Percentiles rank a stretch among this genome's conserved stretches.
Evolutionary conservation across 1,140 invertebrate species (phyloP).

Genomic region (Aphelenchoides fujianensis): DNA sequence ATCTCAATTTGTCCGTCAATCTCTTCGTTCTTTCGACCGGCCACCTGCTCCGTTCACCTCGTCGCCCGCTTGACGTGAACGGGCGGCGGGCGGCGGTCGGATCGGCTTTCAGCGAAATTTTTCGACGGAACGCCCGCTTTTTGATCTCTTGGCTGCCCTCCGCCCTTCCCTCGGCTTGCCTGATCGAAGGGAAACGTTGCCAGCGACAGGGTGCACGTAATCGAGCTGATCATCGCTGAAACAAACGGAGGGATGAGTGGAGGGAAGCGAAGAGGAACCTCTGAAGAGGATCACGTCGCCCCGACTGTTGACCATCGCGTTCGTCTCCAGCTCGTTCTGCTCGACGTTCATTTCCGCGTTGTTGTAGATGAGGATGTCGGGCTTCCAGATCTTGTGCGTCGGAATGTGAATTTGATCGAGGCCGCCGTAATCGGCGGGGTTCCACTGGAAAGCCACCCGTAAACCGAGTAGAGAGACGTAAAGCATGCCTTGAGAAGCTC

Average conservation of each 20-base stretch:
- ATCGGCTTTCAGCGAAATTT: slow-evolving; percentile 17
- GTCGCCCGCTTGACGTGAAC: too few relatives aligned
- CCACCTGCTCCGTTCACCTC: too few relatives aligned
- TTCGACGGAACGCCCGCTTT: slow-evolving; percentile 24
- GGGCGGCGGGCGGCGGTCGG: not conserved
- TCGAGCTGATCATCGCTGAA: slow-evolving; percentile 53
- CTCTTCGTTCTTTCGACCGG: too few relatives aligned
- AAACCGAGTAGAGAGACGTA: too few relatives aligned
- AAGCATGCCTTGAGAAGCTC: slow-evolving; percentile 62
- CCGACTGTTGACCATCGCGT: slow-evolving; percentile 43
- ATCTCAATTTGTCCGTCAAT: too few relatives aligned
- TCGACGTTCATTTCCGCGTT: slow-evolving; percentile 59
- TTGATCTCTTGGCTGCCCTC: too few relatives aligned
- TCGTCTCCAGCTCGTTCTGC: slow-evolving; percentile 55
- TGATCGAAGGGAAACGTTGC: slow-evolving; percentile 54
- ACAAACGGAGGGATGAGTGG: slow-evolving; percentile 38
- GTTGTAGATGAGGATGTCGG: slow-evolving; percentile 65
- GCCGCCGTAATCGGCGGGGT: slow-evolving; percentile 61
- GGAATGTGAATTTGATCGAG: slow-evolving; percentile 62
- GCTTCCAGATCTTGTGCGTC: slow-evolving; percentile 63
- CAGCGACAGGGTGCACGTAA: slow-evolving; percentile 47
- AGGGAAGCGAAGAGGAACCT: too few relatives aligned
- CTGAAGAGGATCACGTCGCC: slow-evolving; percentile 44
- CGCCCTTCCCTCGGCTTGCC: too few relatives aligned
- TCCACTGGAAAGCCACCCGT: slow-evolving; percentile 55